These are phyloP conservation scores for Styela clava DNA, from an alignment of 23 tunicate genomes.

Conservation along the genomic window DNA sequence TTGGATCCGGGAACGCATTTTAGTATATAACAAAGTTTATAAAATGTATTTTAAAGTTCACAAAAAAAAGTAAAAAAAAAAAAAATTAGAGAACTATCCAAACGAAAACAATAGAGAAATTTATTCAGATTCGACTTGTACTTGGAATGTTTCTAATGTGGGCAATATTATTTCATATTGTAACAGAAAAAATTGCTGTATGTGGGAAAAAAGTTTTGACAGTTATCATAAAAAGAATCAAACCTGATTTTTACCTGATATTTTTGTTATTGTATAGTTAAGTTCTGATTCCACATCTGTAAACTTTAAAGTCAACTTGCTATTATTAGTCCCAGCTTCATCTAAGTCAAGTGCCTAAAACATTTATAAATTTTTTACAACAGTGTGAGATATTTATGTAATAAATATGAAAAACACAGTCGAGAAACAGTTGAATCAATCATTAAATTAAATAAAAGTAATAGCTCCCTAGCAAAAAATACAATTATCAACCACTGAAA, in stretches of 20 bases:
- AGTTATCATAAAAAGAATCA: neutral
- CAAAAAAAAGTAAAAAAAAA: neutral
- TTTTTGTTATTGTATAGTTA: slow-evolving; percentile 8
- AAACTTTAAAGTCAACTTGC: slow-evolving; percentile 30
- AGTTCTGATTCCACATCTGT: slow-evolving; percentile 26
- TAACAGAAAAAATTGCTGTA: too few relatives aligned
- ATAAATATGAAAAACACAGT: too few relatives aligned
- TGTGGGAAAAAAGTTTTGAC: too few relatives aligned
- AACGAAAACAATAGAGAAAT: neutral
- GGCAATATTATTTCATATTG: too few relatives aligned
- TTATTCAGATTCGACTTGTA: neutral
- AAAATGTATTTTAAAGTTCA: neutral
- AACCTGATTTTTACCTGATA: neutral
- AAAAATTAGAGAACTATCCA: neutral
- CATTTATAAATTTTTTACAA: too few relatives aligned
- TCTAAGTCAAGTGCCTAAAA: slow-evolving; percentile 57
- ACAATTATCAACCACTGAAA: too few relatives aligned
- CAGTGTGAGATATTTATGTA: too few relatives aligned
- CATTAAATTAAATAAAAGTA: too few relatives aligned
- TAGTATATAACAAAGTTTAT: neutral
- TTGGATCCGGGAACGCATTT: too few relatives aligned
- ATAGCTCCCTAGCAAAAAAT: too few relatives aligned
- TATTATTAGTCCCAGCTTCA: slow-evolving; percentile 37
- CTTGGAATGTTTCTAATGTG: too few relatives aligned
- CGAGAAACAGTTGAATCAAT: too few relatives aligned